Base-by-base conservation (phyloP, 2,113 vertebrate species). In the Hippocampus mohnikei region DNA sequence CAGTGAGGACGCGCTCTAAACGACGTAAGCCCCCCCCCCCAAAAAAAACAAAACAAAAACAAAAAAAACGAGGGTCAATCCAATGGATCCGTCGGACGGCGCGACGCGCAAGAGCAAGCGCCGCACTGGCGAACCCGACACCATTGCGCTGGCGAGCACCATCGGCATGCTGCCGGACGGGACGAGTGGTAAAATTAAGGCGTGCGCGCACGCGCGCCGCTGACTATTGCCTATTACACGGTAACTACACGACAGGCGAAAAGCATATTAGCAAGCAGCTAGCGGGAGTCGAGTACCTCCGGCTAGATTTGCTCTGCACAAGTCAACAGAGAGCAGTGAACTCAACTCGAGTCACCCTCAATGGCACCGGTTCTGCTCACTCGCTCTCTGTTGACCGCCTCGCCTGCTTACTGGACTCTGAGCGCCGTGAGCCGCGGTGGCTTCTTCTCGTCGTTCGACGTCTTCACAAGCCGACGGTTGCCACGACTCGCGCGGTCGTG, bases 141-240 rank as follows among this genome's bases (percentile, higher is more conserved):
- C 70, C 83, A 72, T 67, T 56, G 72, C 3, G 68, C 48, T 29
- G 71, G 64, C 44, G 75, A 80, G 77, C 73, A 58, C 69, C 74
- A 64, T 5, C 40, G 82, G 82, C 81, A 86, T 81, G 82, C 69
- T 42, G 85, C 82, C 73, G 53, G 62, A 74, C 81, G 56, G 78
- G 85, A 75, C 72, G 15, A 6, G 82, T 66, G 74, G 77, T 76
- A 67, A 74, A 70, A 29, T 33, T 0, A 33, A 33, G 29, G 29
- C 29, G 29, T 5, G 29, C 29, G 29, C 5, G 29, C 29, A 40
- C n/a, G 69, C 71, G 42, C 48, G 27, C 10, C 15, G 46, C 46
- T 44, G 42, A 44, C 20, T n/a, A 8, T 3, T 2, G 15, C 6
- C 52, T 55, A 11, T 55, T 9, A 55, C 52, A 55, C 21, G 23